phyloP scores from a whole-genome alignment of 2,888 invertebrate genomes.

The Catocala sponsa region DNA sequence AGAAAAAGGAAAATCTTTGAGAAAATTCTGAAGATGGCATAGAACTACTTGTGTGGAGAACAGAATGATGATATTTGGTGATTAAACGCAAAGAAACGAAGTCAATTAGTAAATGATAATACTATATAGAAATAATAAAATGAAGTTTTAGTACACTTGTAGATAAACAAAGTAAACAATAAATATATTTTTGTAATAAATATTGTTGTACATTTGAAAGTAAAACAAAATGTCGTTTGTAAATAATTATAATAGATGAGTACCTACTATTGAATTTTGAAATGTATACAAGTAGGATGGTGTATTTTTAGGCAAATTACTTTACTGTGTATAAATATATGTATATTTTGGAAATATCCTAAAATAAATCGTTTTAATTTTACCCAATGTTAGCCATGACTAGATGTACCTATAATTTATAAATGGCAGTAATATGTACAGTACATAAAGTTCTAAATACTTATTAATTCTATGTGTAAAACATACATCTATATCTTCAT shows the following conservation, averaged over 20 bases:
- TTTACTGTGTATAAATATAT: constrained; percentile 37
- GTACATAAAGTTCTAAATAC: too few relatives aligned
- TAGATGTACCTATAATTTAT: too few relatives aligned
- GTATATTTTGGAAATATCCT: constrained; percentile 28
- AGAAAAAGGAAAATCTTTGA: constrained; percentile 19
- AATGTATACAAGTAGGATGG: neutral
- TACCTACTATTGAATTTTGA: too few relatives aligned
- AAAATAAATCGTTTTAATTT: constrained; percentile 12
- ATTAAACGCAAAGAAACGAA: neutral
- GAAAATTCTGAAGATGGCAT: constrained; percentile 18
- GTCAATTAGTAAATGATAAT: neutral
- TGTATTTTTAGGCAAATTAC: constrained; percentile 21
- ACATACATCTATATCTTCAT: too few relatives aligned
- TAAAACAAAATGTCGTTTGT: too few relatives aligned
- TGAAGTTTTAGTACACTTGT: constrained; percentile 15
- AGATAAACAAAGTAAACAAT: constrained; percentile 12
- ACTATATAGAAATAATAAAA: neutral
- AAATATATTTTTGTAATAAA: constrained; percentile 1
- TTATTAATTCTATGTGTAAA: too few relatives aligned
- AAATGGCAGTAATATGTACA: too few relatives aligned
- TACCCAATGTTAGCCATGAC: neutral
- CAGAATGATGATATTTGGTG: neutral
- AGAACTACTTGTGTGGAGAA: neutral
- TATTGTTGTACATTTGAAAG: neutral
- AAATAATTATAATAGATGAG: too few relatives aligned